phyloP scores from a whole-genome alignment of 2,113 vertebrate species.

The Dromiciops gliroides region DNA sequence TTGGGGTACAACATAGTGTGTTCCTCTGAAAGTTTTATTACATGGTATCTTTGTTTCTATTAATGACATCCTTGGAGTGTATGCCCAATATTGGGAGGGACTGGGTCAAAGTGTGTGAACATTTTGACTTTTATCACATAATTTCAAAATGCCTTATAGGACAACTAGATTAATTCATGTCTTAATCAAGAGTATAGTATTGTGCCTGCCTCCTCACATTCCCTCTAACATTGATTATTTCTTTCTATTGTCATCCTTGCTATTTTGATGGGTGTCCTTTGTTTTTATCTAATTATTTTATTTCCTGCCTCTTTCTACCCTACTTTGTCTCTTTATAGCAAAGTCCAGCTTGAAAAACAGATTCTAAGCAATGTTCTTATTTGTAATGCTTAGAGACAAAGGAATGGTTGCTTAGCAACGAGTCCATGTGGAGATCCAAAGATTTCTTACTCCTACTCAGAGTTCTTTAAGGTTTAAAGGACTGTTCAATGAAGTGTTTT shows the following conservation, averaged over 20 bases:
- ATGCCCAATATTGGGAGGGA: background rate
- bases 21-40: background rate
- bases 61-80: background rate
- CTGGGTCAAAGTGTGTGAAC: background rate
- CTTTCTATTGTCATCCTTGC: background rate
- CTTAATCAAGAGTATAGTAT: background rate
- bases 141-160: background rate
- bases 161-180: background rate
- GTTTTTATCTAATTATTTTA: background rate
- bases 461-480: slow-evolving; percentile 67
- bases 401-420: slow-evolving; percentile 85
- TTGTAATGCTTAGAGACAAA: slow-evolving; percentile 76
- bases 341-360: slow-evolving; percentile 58
- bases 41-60: background rate
- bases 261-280: background rate
- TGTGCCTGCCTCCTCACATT: background rate
- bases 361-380: slow-evolving; percentile 77
- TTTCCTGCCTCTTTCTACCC: slow-evolving; percentile 1
- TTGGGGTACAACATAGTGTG: background rate
- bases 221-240: background rate
- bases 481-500: slow-evolving; percentile 68
- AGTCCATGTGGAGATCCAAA: slow-evolving; percentile 61
- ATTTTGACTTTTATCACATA: background rate
- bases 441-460: slow-evolving; percentile 78
- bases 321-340: slow-evolving; percentile 64